Base-by-base conservation (phyloP, 2,888 invertebrate genomes). In the Caenorhabditis angaria region DNA sequence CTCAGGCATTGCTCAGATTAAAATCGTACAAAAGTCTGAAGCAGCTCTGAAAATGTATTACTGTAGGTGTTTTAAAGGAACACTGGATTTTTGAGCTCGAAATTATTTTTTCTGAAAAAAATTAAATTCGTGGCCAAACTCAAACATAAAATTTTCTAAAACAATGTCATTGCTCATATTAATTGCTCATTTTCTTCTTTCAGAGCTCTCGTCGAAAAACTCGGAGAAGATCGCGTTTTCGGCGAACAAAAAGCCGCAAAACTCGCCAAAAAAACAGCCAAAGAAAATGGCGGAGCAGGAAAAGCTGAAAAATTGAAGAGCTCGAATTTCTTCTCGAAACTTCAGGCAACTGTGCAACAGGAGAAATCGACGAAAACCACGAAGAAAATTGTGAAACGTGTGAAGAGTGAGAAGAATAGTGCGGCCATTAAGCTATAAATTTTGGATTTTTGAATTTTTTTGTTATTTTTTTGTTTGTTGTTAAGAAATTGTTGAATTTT, bases 321-420 rank as follows among this genome's bases (percentile, higher is more conserved):
- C 53, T 66, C 68, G 55, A 75, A 75, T 57, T 80, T 80, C 73
- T 80, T 78, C 64, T 55, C 67, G 29, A 74, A 80, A 54, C 65
- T 80, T 3, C 78, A 80, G 60, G 76, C 72, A 50, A 77, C 77
- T 14, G 79, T 79, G 20, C 60, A 67, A 51, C 61, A 66, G 57
- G 74, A 69, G 18, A 24, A 18, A 51, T 18, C 54, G 14, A 18
- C 41, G 8, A 77, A 59, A 25, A 70, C 69, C 53, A 77, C 75
- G 64, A 76, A 73, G 74, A 71, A 70, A 53, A 61, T 71, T 47
- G 68, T 76, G 51, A 76, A 71, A 62, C 59, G 65, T 24, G 29
- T 65, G 25, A 75, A 71, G 35, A 69, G 64, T 8, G 68, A 74
- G 28, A 76, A 74, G 58, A 66, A 74, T 35, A 62, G 68, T 12